Evolutionary conservation across 2,888 invertebrate species (phyloP).

Genomic region (Chloromyia formosa): DNA sequence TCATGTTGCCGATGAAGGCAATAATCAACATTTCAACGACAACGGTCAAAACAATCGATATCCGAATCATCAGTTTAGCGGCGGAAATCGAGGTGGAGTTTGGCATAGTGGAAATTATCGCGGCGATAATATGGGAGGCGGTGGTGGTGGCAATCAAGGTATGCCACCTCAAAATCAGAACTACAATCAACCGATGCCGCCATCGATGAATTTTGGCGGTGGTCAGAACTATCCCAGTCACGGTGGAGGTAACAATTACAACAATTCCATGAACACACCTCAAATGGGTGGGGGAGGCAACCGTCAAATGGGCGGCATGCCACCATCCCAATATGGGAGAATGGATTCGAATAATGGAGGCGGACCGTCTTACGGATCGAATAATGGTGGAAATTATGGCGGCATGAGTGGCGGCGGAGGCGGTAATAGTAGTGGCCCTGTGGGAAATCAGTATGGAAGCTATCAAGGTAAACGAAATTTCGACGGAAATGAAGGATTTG

Average conservation of each 20-base stretch:
- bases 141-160: neutral
- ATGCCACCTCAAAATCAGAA: neutral
- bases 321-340: constrained; percentile 5
- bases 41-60: constrained; percentile 16
- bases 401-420: neutral
- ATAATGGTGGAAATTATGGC: constrained; percentile 10
- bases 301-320: neutral
- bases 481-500: neutral
- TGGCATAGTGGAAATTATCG: constrained; percentile 24
- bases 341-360: constrained; percentile 1
- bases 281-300: neutral
- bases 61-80: constrained; percentile 6
- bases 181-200: neutral
- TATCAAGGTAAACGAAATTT: neutral
- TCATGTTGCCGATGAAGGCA: neutral
- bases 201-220: neutral
- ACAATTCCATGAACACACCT: neutral
- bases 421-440: neutral
- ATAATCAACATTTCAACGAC: neutral
- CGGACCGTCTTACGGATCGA: neutral
- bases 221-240: neutral
- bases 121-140: constrained; percentile 1
- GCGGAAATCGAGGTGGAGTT: constrained; percentile 37
- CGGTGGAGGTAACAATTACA: neutral
- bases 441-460: neutral